Conservation (phyloP, 2,113 vertebrate genomes). For the Pluvialis apricaria region DNA sequence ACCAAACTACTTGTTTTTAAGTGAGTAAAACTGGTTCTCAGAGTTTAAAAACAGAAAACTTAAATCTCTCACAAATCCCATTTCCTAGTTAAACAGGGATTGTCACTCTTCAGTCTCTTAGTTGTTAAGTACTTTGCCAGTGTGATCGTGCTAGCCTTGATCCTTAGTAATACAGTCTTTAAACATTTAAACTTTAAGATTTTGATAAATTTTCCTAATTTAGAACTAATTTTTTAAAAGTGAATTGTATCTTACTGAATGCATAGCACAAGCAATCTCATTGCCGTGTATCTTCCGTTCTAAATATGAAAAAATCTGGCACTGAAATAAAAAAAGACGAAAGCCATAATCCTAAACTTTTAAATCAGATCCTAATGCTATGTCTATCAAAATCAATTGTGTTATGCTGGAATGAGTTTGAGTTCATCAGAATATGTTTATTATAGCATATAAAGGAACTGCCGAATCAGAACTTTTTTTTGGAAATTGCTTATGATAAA, state of each 20-base stretch:
- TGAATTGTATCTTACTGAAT: background rate
- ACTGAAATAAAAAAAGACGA: background rate
- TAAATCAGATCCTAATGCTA: background rate
- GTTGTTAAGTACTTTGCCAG: background rate
- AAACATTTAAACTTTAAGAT: background rate
- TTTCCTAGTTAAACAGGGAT: background rate
- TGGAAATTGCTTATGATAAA: conserved; percentile 12
- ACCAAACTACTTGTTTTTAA: background rate
- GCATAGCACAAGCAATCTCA: background rate
- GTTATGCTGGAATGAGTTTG: background rate
- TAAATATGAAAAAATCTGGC: background rate
- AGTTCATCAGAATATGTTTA: background rate
- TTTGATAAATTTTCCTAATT: background rate
- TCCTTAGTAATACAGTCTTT: background rate
- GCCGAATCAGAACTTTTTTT: background rate
- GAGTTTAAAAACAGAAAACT: background rate
- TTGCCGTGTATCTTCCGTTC: background rate
- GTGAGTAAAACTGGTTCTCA: background rate
- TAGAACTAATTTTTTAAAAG: background rate
- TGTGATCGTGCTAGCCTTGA: background rate
- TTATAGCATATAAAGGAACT: background rate
- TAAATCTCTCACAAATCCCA: background rate
- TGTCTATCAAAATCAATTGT: background rate
- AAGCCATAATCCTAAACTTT: background rate
- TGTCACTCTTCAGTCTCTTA: background rate